phyloP scores from a whole-genome alignment of 2,113 vertebrate genomes.

The Ahaetulla prasina region DNA sequence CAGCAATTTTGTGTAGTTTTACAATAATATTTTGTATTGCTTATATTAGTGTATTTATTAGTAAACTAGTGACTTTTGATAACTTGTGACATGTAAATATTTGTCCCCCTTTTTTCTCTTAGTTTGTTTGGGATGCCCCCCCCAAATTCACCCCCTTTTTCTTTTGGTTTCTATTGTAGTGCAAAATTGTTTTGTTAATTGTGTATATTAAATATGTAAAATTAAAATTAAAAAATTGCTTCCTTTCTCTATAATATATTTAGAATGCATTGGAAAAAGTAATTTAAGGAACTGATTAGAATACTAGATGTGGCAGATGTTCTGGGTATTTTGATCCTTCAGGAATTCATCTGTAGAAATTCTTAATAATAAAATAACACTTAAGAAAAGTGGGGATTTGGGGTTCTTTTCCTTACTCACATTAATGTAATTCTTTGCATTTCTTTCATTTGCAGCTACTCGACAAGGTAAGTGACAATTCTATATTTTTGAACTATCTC shows the following conservation, averaged over 20 bases:
- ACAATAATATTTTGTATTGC: neutral
- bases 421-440: neutral
- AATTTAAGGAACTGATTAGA: neutral
- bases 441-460: slow-evolving; percentile 34
- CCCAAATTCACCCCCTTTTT: neutral
- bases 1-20: neutral
- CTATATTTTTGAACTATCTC: neutral
- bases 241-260: neutral
- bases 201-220: neutral
- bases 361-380: neutral
- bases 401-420: neutral
- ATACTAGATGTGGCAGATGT: neutral
- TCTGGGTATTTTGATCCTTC: neutral
- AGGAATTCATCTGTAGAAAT: neutral
- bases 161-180: neutral
- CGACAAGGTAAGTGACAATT: neutral
- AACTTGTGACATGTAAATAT: neutral
- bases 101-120: neutral
- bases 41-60: neutral
- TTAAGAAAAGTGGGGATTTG: neutral
- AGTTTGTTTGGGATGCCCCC: neutral
- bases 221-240: neutral
- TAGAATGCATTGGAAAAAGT: neutral
- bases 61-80: neutral
- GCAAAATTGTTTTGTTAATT: neutral